Base-by-base conservation (phyloP, 1,140 invertebrate species). In the Magallana ariakensis region DNA sequence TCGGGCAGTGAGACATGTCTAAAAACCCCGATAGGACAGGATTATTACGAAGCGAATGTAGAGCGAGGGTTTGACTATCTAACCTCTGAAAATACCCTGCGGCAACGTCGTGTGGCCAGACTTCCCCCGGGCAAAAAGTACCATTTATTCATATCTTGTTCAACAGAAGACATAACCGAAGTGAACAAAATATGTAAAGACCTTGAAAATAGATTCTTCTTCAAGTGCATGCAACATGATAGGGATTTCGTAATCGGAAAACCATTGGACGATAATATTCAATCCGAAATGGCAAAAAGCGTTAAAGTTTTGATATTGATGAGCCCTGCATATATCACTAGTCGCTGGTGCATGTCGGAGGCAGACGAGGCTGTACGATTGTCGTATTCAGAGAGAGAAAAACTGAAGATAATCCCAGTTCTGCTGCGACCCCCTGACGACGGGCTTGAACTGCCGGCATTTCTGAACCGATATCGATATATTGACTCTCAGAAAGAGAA, bases 401-500 rank as follows among this genome's bases (percentile, higher is more conserved):
- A 82, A 82, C 15, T 55, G 1, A 55, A 55, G 80, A 82, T 82
- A 11, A 82, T 82, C 53, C 80, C 80, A 55, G 80, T 82, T 55
- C 46, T 82, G 16, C 46, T 82, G 22, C 22, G 66, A 13, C 22
- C 66, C 22, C 22, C 66, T 26, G 33, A 13, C 13, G 22, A 75
- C 6, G 66, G 26, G 2, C n/a, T 9, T 70, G 58, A 84, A 53
- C 46, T 70, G 1, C 83, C 83, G 53, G 0, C 60, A 1, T 19
- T 70, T 84, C 26, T 84, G 60, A 84, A 70, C 19, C n/a, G n/a
- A 9, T 84, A 84, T 53, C 22, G 58, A 10, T 84, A 84, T 55
- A 84, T 84, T 22, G 83, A 84, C 66, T 26, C 26, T n/a, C 58
- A 33, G 19, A 62, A 84, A 66, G 83, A 84, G 19, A 33, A 84